phyloP scores from a whole-genome alignment of 2,888 invertebrate genomes.

The Euplagia quadripunctaria region DNA sequence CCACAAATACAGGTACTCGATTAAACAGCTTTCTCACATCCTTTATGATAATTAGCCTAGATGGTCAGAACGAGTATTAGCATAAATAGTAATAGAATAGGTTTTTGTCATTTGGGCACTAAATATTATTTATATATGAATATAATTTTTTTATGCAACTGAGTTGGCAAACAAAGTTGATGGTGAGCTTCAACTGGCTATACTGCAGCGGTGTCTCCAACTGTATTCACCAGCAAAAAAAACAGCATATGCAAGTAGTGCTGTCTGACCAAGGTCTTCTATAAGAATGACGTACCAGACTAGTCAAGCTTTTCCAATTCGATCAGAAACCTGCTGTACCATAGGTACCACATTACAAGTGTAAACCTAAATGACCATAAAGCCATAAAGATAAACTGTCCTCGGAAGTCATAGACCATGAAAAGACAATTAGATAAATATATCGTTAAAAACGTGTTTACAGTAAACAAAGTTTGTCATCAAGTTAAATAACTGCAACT shows the following conservation, averaged over 20 bases:
- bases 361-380: conserved; percentile 20
- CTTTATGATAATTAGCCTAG: conserved; percentile 4
- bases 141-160: not conserved
- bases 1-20: conserved; percentile 30
- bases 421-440: conserved; percentile 60
- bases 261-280: too few relatives aligned
- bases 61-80: not conserved
- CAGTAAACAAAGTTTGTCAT: conserved; percentile 75
- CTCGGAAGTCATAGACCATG: conserved; percentile 29
- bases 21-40: conserved; percentile 40
- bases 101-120: not conserved
- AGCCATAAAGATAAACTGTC: conserved; percentile 31
- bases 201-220: not conserved
- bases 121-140: too few relatives aligned
- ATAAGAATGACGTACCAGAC: too few relatives aligned
- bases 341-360: not conserved
- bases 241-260: too few relatives aligned
- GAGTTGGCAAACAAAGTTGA: not conserved
- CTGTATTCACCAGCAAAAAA: not conserved
- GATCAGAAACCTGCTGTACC: not conserved
- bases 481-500: conserved; percentile 84
- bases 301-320: too few relatives aligned
- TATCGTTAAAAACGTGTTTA: conserved; percentile 75
- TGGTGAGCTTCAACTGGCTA: not conserved
- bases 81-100: not conserved